phyloP scores from a whole-genome alignment of 2,888 invertebrate genomes.

The Diarsia mendica region DNA sequence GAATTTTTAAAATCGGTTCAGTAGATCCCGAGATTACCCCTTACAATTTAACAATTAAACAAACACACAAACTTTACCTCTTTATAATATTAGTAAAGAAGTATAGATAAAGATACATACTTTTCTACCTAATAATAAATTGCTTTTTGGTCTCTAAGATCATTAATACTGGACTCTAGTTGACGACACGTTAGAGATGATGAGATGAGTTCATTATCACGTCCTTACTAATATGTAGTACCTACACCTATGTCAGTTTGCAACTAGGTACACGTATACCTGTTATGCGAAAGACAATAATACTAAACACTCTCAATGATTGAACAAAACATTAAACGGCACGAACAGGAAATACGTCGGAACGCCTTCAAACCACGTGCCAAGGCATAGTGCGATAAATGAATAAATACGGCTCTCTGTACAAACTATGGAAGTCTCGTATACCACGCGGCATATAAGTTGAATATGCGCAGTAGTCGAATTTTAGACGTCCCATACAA shows the following conservation, averaged over 20 bases:
- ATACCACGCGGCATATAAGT: too few species aligned
- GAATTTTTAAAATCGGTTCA: too few species aligned
- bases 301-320: constrained; percentile 7
- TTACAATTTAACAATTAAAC: too few species aligned
- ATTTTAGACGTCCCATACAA: too few species aligned
- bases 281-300: constrained; percentile 22
- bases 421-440: constrained; percentile 11
- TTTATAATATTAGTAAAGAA: too few species aligned
- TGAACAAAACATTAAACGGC: constrained; percentile 46
- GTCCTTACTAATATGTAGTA: constrained; percentile 17
- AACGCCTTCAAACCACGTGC: constrained; percentile 32
- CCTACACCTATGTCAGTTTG: neutral
- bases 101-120: neutral
- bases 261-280: neutral
- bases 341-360: constrained; percentile 53
- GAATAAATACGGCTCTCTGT: constrained; percentile 9
- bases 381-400: constrained; percentile 25
- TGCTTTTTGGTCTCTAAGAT: neutral
- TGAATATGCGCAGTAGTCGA: too few species aligned
- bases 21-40: too few species aligned
- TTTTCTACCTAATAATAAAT: neutral
- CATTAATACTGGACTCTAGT: neutral
- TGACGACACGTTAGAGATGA: neutral
- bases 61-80: too few species aligned
- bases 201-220: constrained; percentile 3